A percentile compares a stretch with the other conserved stretches of the same genome.
These are phyloP conservation scores for Columba janthina DNA, from an alignment of 2,113 vertebrate genomes.

Conservation along the genomic window DNA sequence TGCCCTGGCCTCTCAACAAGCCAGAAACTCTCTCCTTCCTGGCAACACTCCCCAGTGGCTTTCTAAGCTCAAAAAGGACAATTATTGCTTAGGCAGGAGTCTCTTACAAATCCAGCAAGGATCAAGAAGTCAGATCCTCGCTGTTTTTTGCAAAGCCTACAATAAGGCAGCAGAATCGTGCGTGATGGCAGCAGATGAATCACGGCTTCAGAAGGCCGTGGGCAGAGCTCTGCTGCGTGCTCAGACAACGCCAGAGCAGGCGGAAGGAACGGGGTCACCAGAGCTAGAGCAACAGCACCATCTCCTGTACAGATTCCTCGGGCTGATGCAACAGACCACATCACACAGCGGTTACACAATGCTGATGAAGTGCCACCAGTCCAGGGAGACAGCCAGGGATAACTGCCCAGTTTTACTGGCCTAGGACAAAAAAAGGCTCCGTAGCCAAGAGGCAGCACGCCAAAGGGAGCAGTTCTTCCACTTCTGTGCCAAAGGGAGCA, in stretches of 20 bases:
- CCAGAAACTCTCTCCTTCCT: slow-evolving; percentile 22
- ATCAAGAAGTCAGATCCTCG: neutral
- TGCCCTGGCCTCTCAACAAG: neutral
- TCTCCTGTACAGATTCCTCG: neutral
- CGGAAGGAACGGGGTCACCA: neutral
- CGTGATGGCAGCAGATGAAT: neutral
- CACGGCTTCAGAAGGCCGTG: neutral
- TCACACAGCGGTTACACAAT: neutral
- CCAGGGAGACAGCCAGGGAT: neutral
- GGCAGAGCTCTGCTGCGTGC: neutral
- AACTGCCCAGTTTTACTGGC: neutral
- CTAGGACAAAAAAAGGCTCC: neutral
- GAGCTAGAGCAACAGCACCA: slow-evolving; percentile 61
- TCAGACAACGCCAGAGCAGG: neutral
- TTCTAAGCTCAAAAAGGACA: slow-evolving; percentile 19
- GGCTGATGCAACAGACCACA: slow-evolving; percentile 31
- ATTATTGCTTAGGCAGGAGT: neutral
- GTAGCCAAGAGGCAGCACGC: neutral
- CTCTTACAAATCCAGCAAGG: neutral
- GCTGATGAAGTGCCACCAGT: neutral
- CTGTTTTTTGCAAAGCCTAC: neutral
- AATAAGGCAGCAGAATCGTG: neutral
- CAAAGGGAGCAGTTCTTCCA: neutral
- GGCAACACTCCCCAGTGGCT: neutral
- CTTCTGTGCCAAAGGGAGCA: neutral